Base-by-base conservation (phyloP, 2,113 vertebrate genomes). In the Pithys albifrons region DNA sequence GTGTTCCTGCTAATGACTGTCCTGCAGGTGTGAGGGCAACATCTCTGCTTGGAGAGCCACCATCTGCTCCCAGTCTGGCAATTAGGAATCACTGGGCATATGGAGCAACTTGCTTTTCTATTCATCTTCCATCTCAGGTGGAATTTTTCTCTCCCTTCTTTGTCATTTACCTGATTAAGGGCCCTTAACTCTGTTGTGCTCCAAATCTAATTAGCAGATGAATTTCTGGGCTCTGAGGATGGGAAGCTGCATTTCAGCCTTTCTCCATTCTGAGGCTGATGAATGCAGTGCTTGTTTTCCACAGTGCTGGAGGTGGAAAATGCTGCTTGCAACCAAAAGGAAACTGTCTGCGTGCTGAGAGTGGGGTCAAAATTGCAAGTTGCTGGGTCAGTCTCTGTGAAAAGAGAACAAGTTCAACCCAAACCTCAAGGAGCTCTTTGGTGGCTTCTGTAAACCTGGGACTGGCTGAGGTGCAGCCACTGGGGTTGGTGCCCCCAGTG, bases 21-120 rank as follows among this genome's bases (percentile, higher is more conserved):
- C 94, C 89, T 88, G 76, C 87, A 95, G 93, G 72, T 94, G 91
- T 20, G 23, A 89, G 88, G 89, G 92, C 65, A 78, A 54, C 79
- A 69, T 91, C 89, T 87, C 49, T 43, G 57, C 85, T 80, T 83
- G 80, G 41, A 85, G 89, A 58, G 80, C 39, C 65, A 41, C 95
- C 92, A 81, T 88, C 75, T 93, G 95, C 82, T 59, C 85, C 10
- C n/a, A 51, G 59, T 69, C 93, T 94, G 76, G 72, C 76, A 82
- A 84, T 96, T 93, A 88, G 22, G 88, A 69, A 49, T 82, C n/a
- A 29, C 90, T 74, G 39, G 58, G 55, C 84, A 45, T 64, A 73
- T 77, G 91, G 88, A 90, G n/a, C 80, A 65, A 1, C 57, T 91
- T 72, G 75, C 79, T 90, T 87, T 91, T 65, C 62, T 97, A 6